phyloP scores from a whole-genome alignment of 2,113 vertebrate species.

The Harpagus bidentatus region DNA sequence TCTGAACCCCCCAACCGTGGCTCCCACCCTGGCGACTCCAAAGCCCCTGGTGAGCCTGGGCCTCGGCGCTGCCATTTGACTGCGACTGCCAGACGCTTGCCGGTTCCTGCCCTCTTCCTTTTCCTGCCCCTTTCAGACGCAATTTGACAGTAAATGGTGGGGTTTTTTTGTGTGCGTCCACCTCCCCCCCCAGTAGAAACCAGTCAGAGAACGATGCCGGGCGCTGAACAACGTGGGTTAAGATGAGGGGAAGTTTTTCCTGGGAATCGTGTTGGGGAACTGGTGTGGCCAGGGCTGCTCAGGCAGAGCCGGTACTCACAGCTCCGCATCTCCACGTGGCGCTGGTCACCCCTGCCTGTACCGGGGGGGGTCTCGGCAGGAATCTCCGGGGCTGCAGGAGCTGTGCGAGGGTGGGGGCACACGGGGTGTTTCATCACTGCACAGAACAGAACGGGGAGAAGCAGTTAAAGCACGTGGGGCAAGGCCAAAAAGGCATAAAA shows the following conservation, averaged over 20 bases:
- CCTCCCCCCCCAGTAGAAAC: background rate
- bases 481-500: background rate
- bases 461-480: background rate
- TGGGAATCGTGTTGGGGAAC: background rate
- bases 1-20: background rate
- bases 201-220: background rate
- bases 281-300: background rate
- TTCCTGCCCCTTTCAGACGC: background rate
- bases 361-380: background rate
- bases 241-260: background rate
- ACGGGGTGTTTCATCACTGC: too few relatives aligned
- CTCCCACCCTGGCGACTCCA: background rate
- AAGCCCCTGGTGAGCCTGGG: background rate
- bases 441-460: background rate
- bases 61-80: background rate
- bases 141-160: background rate
- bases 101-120: background rate
- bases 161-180: background rate
- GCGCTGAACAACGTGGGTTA: background rate
- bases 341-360: background rate
- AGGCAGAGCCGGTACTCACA: background rate
- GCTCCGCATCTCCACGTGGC: background rate
- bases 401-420: background rate
- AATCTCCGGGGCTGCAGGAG: background rate
- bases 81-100: too few relatives aligned